phyloP scores from a whole-genome alignment of 2,113 vertebrate species.

The Camelus dromedarius region DNA sequence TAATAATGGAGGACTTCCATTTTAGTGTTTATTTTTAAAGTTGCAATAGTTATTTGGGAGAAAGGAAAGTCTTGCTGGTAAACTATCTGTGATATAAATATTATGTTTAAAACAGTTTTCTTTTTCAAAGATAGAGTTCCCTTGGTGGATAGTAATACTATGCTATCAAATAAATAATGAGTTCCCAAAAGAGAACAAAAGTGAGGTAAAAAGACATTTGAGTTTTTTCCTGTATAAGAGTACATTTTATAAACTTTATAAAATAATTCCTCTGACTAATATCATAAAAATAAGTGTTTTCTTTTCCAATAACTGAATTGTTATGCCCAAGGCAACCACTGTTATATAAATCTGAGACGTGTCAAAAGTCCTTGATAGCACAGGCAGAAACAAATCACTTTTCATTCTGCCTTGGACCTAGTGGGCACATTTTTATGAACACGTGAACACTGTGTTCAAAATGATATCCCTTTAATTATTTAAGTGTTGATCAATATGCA shows the following conservation, averaged over 20 bases:
- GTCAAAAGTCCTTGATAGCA: background rate
- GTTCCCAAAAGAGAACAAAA: background rate
- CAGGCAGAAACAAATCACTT: background rate
- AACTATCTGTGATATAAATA: background rate
- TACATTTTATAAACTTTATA: background rate
- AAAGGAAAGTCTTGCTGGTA: background rate
- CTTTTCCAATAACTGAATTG: background rate
- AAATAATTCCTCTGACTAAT: background rate
- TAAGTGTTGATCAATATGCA: conserved; percentile 66
- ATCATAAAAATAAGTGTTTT: background rate
- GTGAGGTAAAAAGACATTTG: background rate
- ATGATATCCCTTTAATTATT: conserved; percentile 68
- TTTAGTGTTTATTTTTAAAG: conserved; percentile 17
- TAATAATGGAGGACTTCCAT: background rate
- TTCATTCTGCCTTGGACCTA: background rate
- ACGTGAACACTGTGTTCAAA: conserved; percentile 8
- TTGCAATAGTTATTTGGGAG: background rate
- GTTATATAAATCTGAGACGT: background rate
- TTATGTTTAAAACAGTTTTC: background rate
- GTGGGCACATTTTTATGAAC: background rate
- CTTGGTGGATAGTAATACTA: background rate
- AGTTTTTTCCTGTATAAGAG: background rate
- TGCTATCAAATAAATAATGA: background rate
- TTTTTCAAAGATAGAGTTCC: conserved; percentile 5
- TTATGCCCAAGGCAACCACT: background rate